A percentile compares a stretch with the other conserved stretches of the same genome.
Conservation (phyloP, 1,140 invertebrate genomes). For the Schlechtendalia chinensis region DNA sequence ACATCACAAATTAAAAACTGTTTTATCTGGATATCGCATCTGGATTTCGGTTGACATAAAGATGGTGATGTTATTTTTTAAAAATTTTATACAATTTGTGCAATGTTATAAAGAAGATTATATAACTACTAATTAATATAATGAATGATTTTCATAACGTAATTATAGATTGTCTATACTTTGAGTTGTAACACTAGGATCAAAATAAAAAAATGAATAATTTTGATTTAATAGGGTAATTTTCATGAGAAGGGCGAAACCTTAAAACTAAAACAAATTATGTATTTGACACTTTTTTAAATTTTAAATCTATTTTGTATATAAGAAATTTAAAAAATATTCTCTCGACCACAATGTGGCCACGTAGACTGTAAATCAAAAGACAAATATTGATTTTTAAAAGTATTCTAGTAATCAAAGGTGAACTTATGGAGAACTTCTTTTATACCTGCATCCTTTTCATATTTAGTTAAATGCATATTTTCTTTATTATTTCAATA, state of each 20-base stretch:
- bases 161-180: no score
- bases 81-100: no score
- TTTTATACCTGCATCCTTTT: constrained; percentile 25
- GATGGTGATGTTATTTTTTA: no score
- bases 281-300: not conserved
- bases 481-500: constrained; percentile 33
- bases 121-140: no score
- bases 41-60: no score
- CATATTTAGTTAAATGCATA: constrained; percentile 8
- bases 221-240: not conserved
- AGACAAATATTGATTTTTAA: constrained; percentile 32
- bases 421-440: constrained; percentile 36
- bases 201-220: not conserved
- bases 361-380: not conserved
- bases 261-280: not conserved
- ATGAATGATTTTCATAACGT: no score
- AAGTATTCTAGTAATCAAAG: constrained; percentile 36
- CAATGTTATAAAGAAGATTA: no score
- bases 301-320: not conserved
- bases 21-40: no score
- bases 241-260: not conserved
- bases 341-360: not conserved
- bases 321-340: not conserved
- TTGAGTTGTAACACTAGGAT: not conserved
- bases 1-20: no score